These are phyloP conservation scores for Zaprionus bogoriensis DNA, from an alignment of 2,888 invertebrate genomes.

Conservation along the genomic window DNA sequence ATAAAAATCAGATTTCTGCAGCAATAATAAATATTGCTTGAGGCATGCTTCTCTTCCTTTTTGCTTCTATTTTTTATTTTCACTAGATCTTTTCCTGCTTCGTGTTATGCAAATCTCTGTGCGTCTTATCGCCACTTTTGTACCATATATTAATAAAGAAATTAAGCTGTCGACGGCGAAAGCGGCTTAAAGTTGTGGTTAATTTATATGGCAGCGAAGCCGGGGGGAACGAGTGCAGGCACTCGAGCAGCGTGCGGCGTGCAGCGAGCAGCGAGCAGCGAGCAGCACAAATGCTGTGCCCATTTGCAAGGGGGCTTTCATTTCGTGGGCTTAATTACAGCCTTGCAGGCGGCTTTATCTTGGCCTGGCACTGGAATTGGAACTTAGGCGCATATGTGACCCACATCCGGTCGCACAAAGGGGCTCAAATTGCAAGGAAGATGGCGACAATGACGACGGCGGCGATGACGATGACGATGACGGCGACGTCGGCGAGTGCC, in stretches of 20 bases:
- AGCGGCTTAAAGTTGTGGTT: constrained; percentile 46
- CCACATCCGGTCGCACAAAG: constrained; percentile 74
- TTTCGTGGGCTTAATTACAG: constrained; percentile 68
- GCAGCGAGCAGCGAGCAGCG: too few species aligned
- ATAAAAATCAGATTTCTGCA: too few species aligned
- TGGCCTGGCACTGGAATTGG: constrained; percentile 37
- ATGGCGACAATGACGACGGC: constrained; percentile 21
- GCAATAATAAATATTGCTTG: too few species aligned
- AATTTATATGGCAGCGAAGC: constrained; percentile 35
- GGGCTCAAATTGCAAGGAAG: constrained; percentile 56
- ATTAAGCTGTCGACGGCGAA: constrained; percentile 4
- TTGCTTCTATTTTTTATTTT: too few species aligned
- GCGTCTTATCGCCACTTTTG: background rate
- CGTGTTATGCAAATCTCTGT: background rate
- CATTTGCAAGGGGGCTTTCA: constrained; percentile 38
- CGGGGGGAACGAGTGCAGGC: constrained; percentile 12
- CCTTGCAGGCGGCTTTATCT: constrained; percentile 61
- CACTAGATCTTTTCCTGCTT: background rate
- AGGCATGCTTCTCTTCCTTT: too few species aligned
- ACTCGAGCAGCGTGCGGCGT: too few species aligned
- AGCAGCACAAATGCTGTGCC: constrained; percentile 61
- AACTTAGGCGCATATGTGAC: constrained; percentile 64
- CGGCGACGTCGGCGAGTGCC: background rate
- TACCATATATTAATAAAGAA: too few species aligned
- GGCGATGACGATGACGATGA: background rate